A percentile compares a stretch with the other conserved stretches of the same genome.
These are phyloP conservation scores for Aradophagus sp. DNA, from an alignment of 1,140 invertebrate genomes.

Conservation along the genomic window DNA sequence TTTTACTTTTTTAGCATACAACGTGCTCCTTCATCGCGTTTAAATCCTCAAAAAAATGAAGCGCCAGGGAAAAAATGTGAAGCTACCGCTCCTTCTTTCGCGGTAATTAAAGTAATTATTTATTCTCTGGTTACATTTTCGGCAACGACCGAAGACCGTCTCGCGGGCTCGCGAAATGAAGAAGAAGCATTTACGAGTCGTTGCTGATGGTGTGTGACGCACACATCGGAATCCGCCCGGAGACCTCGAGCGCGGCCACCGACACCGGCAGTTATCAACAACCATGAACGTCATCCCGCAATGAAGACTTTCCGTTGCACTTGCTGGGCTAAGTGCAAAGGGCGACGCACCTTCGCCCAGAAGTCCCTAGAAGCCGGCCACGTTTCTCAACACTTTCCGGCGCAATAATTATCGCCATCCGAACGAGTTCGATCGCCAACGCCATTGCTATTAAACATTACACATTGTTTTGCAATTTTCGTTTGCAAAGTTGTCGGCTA, in stretches of 20 bases:
- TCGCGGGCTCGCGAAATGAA: conserved; percentile 3
- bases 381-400: conserved; percentile 1
- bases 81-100: too few relatives aligned
- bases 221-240: conserved; percentile 66
- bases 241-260: conserved; percentile 70
- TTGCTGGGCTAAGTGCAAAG: conserved; percentile 40
- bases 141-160: conserved; percentile 4
- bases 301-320: conserved; percentile 47
- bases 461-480: too few relatives aligned
- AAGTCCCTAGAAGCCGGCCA: conserved; percentile 10
- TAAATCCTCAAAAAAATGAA: too few relatives aligned
- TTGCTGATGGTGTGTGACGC: conserved; percentile 64
- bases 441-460: too few relatives aligned
- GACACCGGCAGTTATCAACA: conserved; percentile 61
- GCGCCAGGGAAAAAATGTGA: too few relatives aligned
- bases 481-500: too few relatives aligned
- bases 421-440: too few relatives aligned
- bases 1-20: too few relatives aligned
- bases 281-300: conserved; percentile 46
- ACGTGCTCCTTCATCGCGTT: too few relatives aligned
- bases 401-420: not conserved
- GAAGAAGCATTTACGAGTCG: conserved; percentile 28
- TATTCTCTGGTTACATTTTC: conserved; percentile 6
- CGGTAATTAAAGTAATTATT: too few relatives aligned
- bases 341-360: conserved; percentile 30